Conservation (phyloP, 2,797 vertebrate genomes). For the Heliangelus exortis region DNA sequence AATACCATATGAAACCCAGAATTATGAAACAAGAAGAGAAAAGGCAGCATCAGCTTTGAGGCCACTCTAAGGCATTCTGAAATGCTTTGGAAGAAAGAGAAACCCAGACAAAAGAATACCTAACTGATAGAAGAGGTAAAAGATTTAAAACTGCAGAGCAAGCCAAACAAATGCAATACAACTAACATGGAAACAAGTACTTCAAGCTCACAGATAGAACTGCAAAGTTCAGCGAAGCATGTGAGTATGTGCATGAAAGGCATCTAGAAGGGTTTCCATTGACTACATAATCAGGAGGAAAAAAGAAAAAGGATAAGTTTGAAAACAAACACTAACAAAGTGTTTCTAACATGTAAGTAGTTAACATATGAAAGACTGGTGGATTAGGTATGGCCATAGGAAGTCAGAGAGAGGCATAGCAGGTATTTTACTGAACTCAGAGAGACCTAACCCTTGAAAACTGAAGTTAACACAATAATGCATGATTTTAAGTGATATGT, state of each 20-base stretch:
- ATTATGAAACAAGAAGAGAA: neutral
- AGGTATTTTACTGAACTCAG: neutral
- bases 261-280: neutral
- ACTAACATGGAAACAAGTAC: neutral
- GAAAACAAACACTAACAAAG: neutral
- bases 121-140: neutral
- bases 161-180: neutral
- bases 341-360: neutral
- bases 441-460: neutral
- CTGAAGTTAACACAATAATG: neutral
- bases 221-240: neutral
- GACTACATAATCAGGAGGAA: neutral
- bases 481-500: neutral
- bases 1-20: neutral
- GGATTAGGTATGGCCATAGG: neutral
- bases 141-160: neutral
- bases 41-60: neutral
- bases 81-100: neutral
- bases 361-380: neutral
- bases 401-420: neutral
- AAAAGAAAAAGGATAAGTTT: neutral
- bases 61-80: neutral
- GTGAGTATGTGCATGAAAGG: neutral
- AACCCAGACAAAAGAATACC: neutral
- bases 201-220: neutral